Conservation (phyloP, 35 echinoderm and acorn worm genomes). For the Lytechinus pictus region DNA sequence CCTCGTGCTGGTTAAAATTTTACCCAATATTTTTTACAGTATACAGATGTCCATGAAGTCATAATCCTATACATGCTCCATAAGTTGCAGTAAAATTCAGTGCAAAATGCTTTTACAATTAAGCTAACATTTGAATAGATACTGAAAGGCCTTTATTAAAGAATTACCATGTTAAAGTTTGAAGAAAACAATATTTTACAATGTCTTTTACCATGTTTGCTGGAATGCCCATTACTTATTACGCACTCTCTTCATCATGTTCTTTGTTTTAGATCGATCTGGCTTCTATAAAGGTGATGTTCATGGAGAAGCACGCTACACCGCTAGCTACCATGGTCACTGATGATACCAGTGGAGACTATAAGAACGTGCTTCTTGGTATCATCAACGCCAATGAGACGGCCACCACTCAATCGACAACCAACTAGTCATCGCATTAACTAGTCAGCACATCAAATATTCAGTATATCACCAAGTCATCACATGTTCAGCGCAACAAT, state of each 20-base stretch:
- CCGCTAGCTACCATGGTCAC: constrained; percentile 9
- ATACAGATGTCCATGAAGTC: too few species aligned
- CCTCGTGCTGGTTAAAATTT: too few species aligned
- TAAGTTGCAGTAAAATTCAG: too few species aligned
- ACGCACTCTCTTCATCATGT: background rate
- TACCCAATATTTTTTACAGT: too few species aligned
- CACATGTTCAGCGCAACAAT: too few species aligned
- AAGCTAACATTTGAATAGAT: background rate
- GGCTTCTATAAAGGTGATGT: constrained; percentile 30
- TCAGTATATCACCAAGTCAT: too few species aligned
- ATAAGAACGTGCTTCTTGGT: background rate
- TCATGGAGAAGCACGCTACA: constrained; percentile 18
- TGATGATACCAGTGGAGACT: constrained; percentile 44
- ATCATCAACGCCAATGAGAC: constrained; percentile 36
- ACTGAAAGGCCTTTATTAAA: too few species aligned
- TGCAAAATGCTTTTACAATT: too few species aligned
- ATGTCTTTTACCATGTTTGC: background rate
- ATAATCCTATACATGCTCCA: too few species aligned
- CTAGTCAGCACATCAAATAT: too few species aligned
- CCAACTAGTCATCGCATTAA: background rate
- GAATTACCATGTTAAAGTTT: too few species aligned
- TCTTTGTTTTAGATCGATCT: constrained; percentile 50
- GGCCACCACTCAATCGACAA: background rate
- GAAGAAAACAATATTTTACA: background rate
- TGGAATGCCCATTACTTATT: background rate